A percentile compares a stretch with the other conserved stretches of the same genome.
Evolutionary conservation across 2,113 vertebrate species (phyloP).

Genomic region (Bothrops jararaca): DNA sequence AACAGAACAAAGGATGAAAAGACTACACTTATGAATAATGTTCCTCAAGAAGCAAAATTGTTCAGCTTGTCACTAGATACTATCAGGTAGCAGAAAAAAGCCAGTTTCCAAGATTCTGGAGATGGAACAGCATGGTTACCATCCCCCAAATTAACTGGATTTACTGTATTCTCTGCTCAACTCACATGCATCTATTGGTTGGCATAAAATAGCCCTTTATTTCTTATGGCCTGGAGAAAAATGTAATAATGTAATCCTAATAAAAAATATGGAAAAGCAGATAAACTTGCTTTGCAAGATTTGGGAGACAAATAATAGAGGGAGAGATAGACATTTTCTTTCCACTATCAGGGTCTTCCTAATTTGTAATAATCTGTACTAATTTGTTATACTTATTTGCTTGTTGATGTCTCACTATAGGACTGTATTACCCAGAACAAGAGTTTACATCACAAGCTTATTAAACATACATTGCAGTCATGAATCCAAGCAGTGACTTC

Average conservation of each 20-base stretch:
- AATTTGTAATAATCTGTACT: neutral
- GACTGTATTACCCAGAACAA: neutral
- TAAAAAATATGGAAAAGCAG: neutral
- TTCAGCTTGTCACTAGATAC: neutral
- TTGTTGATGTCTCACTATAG: neutral
- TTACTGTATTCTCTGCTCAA: neutral
- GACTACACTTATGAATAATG: neutral
- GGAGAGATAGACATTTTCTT: neutral
- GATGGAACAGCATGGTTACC: neutral
- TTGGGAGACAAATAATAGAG: neutral
- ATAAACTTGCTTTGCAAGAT: neutral
- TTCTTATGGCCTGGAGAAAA: neutral
- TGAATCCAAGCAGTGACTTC: slow-evolving; percentile 84
- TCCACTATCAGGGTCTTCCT: neutral
- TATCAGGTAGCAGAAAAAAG: neutral
- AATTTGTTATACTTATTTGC: neutral
- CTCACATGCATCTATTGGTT: neutral
- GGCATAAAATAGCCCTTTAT: neutral
- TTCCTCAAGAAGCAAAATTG: neutral
- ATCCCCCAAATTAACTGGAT: neutral
- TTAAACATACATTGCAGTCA: slow-evolving; percentile 79
- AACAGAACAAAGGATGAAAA: neutral
- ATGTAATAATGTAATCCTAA: neutral
- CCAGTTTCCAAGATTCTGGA: neutral
- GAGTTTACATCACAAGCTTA: neutral